Evolutionary conservation across 2,888 invertebrate species (phyloP).

Genomic region (Aphodius sticticus): DNA sequence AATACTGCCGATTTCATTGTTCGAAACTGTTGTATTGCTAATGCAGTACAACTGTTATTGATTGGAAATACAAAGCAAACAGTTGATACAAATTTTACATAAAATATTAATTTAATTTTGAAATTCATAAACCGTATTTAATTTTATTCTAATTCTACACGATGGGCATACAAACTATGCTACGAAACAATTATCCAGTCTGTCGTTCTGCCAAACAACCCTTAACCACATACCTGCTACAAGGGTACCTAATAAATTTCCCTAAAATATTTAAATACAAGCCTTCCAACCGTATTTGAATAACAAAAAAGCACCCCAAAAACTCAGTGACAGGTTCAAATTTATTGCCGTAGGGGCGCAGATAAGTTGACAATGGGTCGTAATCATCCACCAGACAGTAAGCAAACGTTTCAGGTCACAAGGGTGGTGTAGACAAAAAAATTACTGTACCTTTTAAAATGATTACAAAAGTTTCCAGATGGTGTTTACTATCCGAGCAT

Average conservation of each 20-base stretch:
- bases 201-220: not conserved
- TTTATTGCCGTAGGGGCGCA: not conserved
- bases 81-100: too few species aligned
- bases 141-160: too few species aligned
- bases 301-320: not conserved
- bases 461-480: constrained; percentile 19
- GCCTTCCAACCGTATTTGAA: not conserved
- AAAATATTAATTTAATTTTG: too few species aligned
- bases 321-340: not conserved
- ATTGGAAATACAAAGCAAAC: too few species aligned
- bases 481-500: constrained; percentile 5
- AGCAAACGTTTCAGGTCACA: not conserved
- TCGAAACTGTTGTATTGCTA: too few species aligned
- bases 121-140: too few species aligned
- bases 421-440: not conserved
- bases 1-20: too few species aligned
- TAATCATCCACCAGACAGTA: not conserved
- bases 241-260: not conserved
- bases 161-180: too few species aligned
- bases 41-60: too few species aligned
- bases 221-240: not conserved
- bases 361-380: not conserved
- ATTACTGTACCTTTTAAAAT: constrained; percentile 9
- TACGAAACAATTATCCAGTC: too few species aligned
- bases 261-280: not conserved